Evolutionary conservation across 2,797 vertebrate genomes (phyloP), one percentile per base, ranked within the genome.

Genomic region (Megalops cyprinoides): DNA sequence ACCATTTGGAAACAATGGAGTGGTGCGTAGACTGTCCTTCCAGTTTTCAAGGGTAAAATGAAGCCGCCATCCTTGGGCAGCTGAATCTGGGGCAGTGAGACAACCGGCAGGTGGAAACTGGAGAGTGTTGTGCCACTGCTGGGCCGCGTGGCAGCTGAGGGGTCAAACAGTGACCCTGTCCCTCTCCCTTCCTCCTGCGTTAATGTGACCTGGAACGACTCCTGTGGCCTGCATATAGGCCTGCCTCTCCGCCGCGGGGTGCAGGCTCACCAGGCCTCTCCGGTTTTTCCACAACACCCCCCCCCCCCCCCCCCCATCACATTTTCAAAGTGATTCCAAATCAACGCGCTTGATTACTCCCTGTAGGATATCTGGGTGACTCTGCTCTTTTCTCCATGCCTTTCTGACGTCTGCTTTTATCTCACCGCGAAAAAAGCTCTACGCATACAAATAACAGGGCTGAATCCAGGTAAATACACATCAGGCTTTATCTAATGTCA

Each of bases 111-210:
- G 81, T 82, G 75, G 76, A 67, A 82, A 82, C 78, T 73, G 67
- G 81, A 56, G 31, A 53, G 37, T 8, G 34, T 49, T 37, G n/a
- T n/a, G 18, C 15, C 51, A 18, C 77, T 79, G 76, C 18, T 67
- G 79, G 78, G 28, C 42, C 5, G 15, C 28, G 42, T 79, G 83
- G 84, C 85, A 80, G 85, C 78, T 81, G 77, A 82, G 79, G 80
- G 77, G 81, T 82, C 56, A 76, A 78, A 80, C 74, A 74, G 58
- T 82, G 80, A 81, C 79, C 20, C 25, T 28, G 18, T 3, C 31
- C 51, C 15, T 14, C 14, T 39, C 25, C 49, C 51, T 76, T 23
- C 48, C 74, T 55, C 48, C 14, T 37, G n/a, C n/a, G n/a, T n/a
- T n/a, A n/a, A n/a, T n/a, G n/a, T n/a, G n/a, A n/a, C n/a, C n/a